Percentiles rank a stretch among this genome's conserved stretches.
Evolutionary conservation across 2,797 vertebrate genomes (phyloP).

Genomic region (Rallus crepitans): DNA sequence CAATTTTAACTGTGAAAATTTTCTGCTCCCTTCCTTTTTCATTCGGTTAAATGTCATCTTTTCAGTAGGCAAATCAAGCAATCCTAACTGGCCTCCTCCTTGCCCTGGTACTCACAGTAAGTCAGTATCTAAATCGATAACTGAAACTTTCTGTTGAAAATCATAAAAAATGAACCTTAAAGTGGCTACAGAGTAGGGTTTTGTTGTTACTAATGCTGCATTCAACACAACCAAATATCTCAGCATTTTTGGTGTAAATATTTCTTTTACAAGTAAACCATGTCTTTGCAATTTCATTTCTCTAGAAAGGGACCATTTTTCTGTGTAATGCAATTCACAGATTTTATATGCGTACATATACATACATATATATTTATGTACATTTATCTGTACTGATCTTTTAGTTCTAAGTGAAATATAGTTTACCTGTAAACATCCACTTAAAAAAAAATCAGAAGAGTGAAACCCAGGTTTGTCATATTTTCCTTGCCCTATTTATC

Average conservation of each 20-base stretch:
- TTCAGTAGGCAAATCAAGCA: neutral
- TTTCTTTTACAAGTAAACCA: neutral
- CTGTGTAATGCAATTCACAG: neutral
- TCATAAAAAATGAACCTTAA: neutral
- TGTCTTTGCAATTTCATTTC: neutral
- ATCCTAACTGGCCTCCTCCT: accelerated
- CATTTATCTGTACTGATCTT: neutral
- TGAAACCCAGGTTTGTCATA: neutral
- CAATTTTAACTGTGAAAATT: neutral
- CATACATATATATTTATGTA: no score
- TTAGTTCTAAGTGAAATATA: neutral
- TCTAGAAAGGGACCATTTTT: neutral
- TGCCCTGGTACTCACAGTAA: neutral
- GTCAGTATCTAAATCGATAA: neutral
- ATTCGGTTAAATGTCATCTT: neutral
- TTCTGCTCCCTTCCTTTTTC: neutral
- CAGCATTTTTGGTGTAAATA: neutral
- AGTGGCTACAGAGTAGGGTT: neutral
- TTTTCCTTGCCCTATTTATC: neutral
- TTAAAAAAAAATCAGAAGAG: neutral
- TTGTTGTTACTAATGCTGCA: neutral
- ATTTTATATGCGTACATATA: neutral
- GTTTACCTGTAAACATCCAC: neutral
- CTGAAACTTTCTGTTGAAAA: neutral
- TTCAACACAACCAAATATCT: neutral